Evolutionary conservation across 1,140 invertebrate genomes (phyloP), one percentile per base, ranked within the genome.

Genomic region (Helicoverpa zea): DNA sequence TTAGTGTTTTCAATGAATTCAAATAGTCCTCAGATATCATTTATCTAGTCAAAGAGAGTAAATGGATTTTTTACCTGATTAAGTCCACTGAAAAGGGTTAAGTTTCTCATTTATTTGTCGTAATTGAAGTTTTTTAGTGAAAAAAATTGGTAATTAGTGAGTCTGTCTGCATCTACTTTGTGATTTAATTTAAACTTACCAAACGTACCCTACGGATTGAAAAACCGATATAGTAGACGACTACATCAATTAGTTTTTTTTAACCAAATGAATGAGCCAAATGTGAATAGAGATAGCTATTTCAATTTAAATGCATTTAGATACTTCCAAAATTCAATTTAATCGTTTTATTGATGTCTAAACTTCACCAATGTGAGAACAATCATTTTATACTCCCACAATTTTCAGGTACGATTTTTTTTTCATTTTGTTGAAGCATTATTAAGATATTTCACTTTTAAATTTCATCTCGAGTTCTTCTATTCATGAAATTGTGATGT

Each of bases 61-160:
- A 72, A 72, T 72, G 66, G 66, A 2, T 68, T 23, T 49, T 68
- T 68, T 49, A 68, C 63, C 63, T 64, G 63, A 64, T 64, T 43
- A 64, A 14, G 35, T 10, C 35, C 30, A n/a, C 29, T 43, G 29
- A 47, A 64, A 64, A 64, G 61, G 63, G 35, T 64, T 16, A 29
- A 59, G 7, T 43, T 43, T 64, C 35, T 47, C 30, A 47, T 30
- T 43, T 47, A 47, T 64, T 64, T 64, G 43, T 64, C 43, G 35
- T 47, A 64, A 64, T 64, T 64, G 63, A 64, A 43, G 7, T 9
- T 3, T 14, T 52, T 70, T 23, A 43, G 18, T 66, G 16, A 66
- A 66, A n/a, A 11, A 47, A 47, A 12, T 29, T 10, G 23, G 3
- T 30, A 43, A 7, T 9, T 43, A 43, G 9, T 43, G 35, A 9